These are phyloP conservation scores for Morus bassanus DNA, from an alignment of 2,797 vertebrate species.

Conservation along the genomic window DNA sequence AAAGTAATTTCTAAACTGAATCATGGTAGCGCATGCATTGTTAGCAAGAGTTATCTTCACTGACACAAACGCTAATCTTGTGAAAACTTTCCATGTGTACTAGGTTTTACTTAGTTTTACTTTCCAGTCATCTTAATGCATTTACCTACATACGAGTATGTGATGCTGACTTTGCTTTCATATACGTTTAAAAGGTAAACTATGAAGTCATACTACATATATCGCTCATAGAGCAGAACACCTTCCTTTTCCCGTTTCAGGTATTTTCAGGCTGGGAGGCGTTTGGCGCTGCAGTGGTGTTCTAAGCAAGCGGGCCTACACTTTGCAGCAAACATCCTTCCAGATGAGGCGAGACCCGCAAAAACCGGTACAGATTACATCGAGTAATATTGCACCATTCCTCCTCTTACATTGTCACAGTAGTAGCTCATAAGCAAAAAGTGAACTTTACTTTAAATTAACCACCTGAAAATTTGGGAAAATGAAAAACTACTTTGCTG, in stretches of 20 bases:
- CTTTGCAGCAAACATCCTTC: neutral
- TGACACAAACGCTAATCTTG: neutral
- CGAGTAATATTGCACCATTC: neutral
- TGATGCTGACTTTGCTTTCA: neutral
- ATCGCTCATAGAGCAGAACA: neutral
- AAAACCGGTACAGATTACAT: neutral
- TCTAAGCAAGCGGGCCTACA: neutral
- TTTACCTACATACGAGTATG: neutral
- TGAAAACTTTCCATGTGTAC: neutral
- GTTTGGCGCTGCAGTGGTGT: neutral
- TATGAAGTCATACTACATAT: neutral
- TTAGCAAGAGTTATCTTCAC: neutral
- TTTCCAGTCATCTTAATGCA: neutral
- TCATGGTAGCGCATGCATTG: rapidly evolving
- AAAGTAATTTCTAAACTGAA: neutral
- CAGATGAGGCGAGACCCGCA: neutral
- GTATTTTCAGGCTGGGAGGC: neutral
- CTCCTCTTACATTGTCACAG: neutral
- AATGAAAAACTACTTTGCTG: neutral
- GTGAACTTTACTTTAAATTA: neutral
- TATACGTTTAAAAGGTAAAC: rapidly evolving
- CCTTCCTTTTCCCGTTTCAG: neutral
- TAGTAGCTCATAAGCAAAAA: neutral
- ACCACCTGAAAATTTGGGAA: neutral
- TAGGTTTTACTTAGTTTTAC: neutral